phyloP scores from a whole-genome alignment of 1,140 invertebrate genomes.

The Aradophagus sp. region DNA sequence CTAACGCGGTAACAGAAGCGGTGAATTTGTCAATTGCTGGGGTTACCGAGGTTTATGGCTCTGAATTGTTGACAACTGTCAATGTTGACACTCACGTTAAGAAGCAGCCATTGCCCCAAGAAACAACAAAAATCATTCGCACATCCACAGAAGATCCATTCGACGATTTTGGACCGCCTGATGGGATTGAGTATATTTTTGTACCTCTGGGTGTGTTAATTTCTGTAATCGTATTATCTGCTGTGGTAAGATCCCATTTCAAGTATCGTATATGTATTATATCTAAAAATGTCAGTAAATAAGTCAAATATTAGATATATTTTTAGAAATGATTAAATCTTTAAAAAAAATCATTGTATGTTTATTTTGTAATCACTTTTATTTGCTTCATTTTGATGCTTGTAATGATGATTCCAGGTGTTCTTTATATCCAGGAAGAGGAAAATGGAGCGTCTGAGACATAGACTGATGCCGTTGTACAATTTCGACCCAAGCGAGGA shows the following conservation, averaged over 20 bases:
- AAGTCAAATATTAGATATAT: too few species aligned
- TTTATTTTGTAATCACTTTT: not conserved
- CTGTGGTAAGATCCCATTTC: constrained; percentile 66
- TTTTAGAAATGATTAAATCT: too few species aligned
- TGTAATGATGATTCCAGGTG: too few species aligned
- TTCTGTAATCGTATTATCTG: constrained; percentile 72
- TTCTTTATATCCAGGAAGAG: constrained; percentile 73
- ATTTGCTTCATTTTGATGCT: too few species aligned
- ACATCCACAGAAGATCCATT: constrained; percentile 66
- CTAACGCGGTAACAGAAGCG: constrained; percentile 10
- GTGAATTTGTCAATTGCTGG: constrained; percentile 18
- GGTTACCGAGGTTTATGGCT: constrained; percentile 23
- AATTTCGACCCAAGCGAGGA: constrained; percentile 80
- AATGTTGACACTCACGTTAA: constrained; percentile 32
- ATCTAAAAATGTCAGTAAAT: too few species aligned
- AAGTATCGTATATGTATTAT: too few species aligned
- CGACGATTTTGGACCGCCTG: constrained; percentile 71
- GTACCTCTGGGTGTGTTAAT: constrained; percentile 73
- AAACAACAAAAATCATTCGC: constrained; percentile 35
- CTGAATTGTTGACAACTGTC: constrained; percentile 10
- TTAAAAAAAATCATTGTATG: too few species aligned
- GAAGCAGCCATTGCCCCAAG: constrained; percentile 48
- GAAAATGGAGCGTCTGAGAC: constrained; percentile 77
- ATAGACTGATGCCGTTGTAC: constrained; percentile 81
- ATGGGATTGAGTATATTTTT: constrained; percentile 74